Evolutionary conservation across 1,140 invertebrate genomes (phyloP).

Genomic region (Aphaenogaster rudis): DNA sequence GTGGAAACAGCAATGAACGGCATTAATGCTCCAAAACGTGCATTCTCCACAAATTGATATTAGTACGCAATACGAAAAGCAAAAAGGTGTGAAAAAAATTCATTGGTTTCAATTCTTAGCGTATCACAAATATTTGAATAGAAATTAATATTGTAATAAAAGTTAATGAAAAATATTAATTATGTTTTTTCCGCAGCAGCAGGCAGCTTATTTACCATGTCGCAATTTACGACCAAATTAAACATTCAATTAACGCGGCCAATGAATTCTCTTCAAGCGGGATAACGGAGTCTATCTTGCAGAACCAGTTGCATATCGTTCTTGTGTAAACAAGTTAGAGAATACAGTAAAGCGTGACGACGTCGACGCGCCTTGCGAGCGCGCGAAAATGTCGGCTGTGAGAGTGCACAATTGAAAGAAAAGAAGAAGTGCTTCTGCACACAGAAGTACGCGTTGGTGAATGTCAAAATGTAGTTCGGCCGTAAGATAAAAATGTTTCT

Average conservation of each 20-base stretch:
- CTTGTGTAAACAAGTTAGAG: conserved; percentile 47
- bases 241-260: not conserved
- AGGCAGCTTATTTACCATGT: not conserved
- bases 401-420: conserved; percentile 9
- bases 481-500: not conserved
- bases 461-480: not conserved
- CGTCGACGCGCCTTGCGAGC: conserved; percentile 2
- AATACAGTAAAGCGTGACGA: conserved; percentile 63
- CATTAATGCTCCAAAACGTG: not conserved
- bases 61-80: conserved; percentile 29
- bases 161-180: not conserved
- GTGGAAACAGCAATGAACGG: not conserved
- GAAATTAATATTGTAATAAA: not conserved
- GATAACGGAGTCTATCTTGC: conserved; percentile 58
- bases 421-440: not conserved
- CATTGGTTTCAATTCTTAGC: conserved; percentile 7
- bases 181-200: not conserved
- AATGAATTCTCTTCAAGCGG: conserved; percentile 23
- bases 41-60: conserved; percentile 9
- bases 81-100: not conserved
- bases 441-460: not conserved
- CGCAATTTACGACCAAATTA: not conserved
- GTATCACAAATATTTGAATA: not conserved
- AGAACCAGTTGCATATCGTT: conserved; percentile 69
- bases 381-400: conserved; percentile 21